Base-by-base conservation (phyloP, 2,797 vertebrate genomes). In the Todus mexicanus region DNA sequence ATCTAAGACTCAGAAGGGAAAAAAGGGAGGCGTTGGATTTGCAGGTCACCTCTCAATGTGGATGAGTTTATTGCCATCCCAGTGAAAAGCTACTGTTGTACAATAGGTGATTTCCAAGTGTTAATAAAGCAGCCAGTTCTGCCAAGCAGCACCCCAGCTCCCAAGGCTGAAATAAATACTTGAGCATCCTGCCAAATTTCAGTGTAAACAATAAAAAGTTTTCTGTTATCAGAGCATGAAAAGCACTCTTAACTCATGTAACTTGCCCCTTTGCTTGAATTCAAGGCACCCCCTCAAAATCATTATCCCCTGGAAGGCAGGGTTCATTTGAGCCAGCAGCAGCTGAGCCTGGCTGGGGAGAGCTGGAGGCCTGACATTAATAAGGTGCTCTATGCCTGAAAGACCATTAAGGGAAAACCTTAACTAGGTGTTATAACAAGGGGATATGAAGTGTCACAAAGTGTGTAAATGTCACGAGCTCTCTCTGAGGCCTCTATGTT, bases 401-500 rank as follows among this genome's bases (percentile, higher is more conserved):
- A 96, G 81, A 51, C 88, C 86, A 37, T 96, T 96, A 97, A 97
- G 94, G 94, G 92, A 92, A 91, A 96, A 81, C 50, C 72, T 95
- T 96, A 95, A 97, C 83, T 96, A 95, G 94, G 96, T 96, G 94
- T 93, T 95, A 94, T 50, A 95, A 93, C 86, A 65, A 93, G 88
- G 90, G 91, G 91, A 92, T 96, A 84, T 82, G 89, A 86, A 94
- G 92, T 90, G 92, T 56, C 95, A 91, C 87, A 82, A 74, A 85
- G 76, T 22, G 71, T 72, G 77, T 90, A 95, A 91, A 90, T 61
- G 90, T 93, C 92, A 86, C 0, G 0, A 64, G 70, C 70, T 64
- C 70, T 90, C 72, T 45, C 47, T 2, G 6, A 95, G 84, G 73
- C 68, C 73, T 89, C 77, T 84, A 8, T 69, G 64, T 88, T 93